Base-by-base conservation (phyloP, 2,113 vertebrate genomes). In the Agelaius phoeniceus region DNA sequence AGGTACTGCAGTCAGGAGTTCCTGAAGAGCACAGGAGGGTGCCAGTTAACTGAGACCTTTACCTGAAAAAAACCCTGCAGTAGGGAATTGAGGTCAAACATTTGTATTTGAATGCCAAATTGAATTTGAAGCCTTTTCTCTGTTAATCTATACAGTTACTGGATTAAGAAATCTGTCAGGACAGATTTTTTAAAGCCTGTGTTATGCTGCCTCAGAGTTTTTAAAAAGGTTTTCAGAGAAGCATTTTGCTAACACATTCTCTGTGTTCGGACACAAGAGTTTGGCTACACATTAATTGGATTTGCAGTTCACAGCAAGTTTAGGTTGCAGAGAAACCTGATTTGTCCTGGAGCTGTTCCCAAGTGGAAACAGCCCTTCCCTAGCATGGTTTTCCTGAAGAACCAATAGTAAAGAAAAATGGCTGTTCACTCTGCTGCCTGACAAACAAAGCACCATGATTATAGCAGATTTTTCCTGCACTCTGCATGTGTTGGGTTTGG, bases 81-180 rank as follows among this genome's bases (percentile, higher is more conserved):
- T 13, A 16, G 12, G 19, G 55, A 84, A 83, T 86, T 33, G 87
- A 51, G 37, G 77, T 95, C 96, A 89, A 44, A 48, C 43, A 30
- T 85, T 84, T 77, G 41, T 91, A 30, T 55, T 76, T 63, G 44
- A 76, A 48, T 87, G 67, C 30, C 54, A 55, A 46, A 44, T 83
- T 62, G 39, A 86, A 65, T 94, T 81, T 77, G 80, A 89, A 94
- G 41, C 57, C 19, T 94, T 86, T 95, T 90, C 82, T 77, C 26
- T 84, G 44, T 61, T 96, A 90, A 92, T 84, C 88, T 88, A 0
- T 81, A 41, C 49, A 51, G 43, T 94, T 96, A 82, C 2, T 95
- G 88, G 90, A 94, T 96, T 96, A 96, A 96, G 73, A 57, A 89
- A 55, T 69, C 69, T 92, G 66, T 89, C 62, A 28, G 76, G 30